A percentile compares a stretch with the other conserved stretches of the same genome.
phyloP scores from a whole-genome alignment of 92 coral and sea anemone genomes.

The Micromussa lordhowensis region DNA sequence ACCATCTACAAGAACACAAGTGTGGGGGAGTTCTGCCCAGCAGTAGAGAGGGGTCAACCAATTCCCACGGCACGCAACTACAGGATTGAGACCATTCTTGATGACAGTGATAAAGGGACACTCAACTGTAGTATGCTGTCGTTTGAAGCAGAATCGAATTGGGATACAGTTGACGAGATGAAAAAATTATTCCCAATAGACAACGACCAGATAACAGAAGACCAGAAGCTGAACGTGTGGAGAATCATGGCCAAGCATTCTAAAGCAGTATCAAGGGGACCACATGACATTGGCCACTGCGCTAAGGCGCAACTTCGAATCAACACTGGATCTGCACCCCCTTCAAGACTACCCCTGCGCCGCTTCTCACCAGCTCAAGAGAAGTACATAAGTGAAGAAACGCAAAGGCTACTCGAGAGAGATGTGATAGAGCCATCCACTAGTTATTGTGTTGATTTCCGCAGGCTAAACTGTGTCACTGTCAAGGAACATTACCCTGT shows the following conservation, averaged over 20 bases:
- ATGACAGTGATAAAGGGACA: not conserved
- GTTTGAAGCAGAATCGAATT: not conserved
- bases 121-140: not conserved
- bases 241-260: too few species aligned
- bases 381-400: too few species aligned
- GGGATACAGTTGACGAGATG: conserved; percentile 39
- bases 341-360: conserved; percentile 23
- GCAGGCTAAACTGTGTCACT: conserved; percentile 48
- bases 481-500: conserved; percentile 54
- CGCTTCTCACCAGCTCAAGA: conserved; percentile 30
- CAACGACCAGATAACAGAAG: conserved; percentile 35
- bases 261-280: conserved; percentile 9
- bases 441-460: conserved; percentile 55
- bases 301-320: conserved; percentile 12
- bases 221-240: conserved; percentile 28
- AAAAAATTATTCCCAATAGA: conserved; percentile 32
- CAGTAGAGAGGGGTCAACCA: conserved; percentile 15
- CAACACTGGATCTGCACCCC: conserved; percentile 46
- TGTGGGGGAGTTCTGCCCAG: conserved; percentile 41
- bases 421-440: conserved; percentile 42
- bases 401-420: conserved; percentile 28
- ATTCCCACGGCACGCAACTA: conserved; percentile 19
- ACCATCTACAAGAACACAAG: conserved; percentile 30
- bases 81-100: conserved; percentile 4
- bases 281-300: conserved; percentile 46